Evolutionary conservation across 2,113 vertebrate species (phyloP), one percentile per base, ranked within the genome.

Genomic region (Leucosticte australis): DNA sequence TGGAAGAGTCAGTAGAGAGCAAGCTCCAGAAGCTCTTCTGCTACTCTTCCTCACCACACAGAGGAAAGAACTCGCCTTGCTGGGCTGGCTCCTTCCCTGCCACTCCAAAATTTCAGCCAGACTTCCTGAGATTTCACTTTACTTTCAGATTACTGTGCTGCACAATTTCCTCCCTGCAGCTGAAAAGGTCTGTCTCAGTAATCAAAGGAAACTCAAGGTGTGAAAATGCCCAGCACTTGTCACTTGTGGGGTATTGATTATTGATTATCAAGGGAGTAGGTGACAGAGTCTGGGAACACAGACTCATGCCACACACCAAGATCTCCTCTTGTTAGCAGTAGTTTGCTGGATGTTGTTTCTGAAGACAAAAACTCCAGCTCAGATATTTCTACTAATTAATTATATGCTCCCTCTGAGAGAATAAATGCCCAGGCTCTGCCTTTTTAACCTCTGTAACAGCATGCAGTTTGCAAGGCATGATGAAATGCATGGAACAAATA

Each of bases 371-470:
- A 73, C n/a, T 93, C 75, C 63, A 86, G 49, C 63, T 81, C 74
- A 83, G 88, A 52, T 33, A 71, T 55, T 92, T 91, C 77, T 73
- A n/a, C 42, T 77, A 78, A 92, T 94, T 67, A 83, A 88, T 70
- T 52, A 10, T 15, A 63, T 60, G 49, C 78, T 88, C 24, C 64
- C n/a, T 92, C 64, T 63, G 33, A 59, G 35, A 75, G 55, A 91
- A 37, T 49, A 77, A 89, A 42, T 60, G 33, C 44, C n/a, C 77
- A 52, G 71, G 59, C 85, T 93, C 79, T 95, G 68, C 64, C 67
- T 88, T 83, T 88, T 64, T 62, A 89, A 59, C 57, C 63, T 39
- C 44, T 86, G 68, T 85, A 90, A 76, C 31, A 91, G 56, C 64
- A 86, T 62, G 80, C 77, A 86, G 69, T 49, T 84, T 50, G 70